Percentiles rank a stretch among this genome's conserved stretches.
These are phyloP conservation scores for Agelas oroides DNA, from an alignment of 37 sponge, comb jelly and placozoan genomes.

Conservation along the genomic window DNA sequence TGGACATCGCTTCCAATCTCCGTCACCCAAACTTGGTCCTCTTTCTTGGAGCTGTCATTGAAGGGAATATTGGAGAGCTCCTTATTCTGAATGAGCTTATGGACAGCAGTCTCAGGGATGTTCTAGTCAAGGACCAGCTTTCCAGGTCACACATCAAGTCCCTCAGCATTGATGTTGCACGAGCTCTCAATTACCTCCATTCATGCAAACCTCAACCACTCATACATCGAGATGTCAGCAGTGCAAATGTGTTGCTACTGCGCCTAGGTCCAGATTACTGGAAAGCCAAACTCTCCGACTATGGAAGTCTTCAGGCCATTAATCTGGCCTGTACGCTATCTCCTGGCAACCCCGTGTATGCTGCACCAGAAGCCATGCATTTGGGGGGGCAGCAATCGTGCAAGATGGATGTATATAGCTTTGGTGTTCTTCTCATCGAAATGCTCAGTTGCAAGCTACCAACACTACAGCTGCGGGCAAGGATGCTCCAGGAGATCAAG, in stretches of 20 bases:
- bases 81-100: slow-evolving; percentile 61
- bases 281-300: slow-evolving; percentile 66
- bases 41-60: slow-evolving; percentile 54
- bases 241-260: too few relatives aligned
- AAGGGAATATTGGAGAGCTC: slow-evolving; percentile 1
- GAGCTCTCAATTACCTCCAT: too few relatives aligned
- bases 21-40: slow-evolving; percentile 58
- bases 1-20: slow-evolving; percentile 36
- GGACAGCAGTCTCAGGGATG: slow-evolving; percentile 55
- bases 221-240: too few relatives aligned
- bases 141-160: too few relatives aligned
- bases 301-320: slow-evolving; percentile 55
- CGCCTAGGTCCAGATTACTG: background rate
- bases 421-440: slow-evolving; percentile 48
- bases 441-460: background rate
- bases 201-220: too few relatives aligned
- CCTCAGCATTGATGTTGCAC: too few relatives aligned
- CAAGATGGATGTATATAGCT: slow-evolving; percentile 63
- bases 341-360: slow-evolving; percentile 54
- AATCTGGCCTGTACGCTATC: slow-evolving; percentile 14
- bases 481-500: background rate
- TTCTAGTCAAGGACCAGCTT: background rate
- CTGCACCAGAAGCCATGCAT: slow-evolving; percentile 58
- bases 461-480: too few relatives aligned
- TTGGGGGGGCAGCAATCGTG: slow-evolving; percentile 17